Conservation (phyloP, 2,888 invertebrate genomes). For the Catocala fraxini region DNA sequence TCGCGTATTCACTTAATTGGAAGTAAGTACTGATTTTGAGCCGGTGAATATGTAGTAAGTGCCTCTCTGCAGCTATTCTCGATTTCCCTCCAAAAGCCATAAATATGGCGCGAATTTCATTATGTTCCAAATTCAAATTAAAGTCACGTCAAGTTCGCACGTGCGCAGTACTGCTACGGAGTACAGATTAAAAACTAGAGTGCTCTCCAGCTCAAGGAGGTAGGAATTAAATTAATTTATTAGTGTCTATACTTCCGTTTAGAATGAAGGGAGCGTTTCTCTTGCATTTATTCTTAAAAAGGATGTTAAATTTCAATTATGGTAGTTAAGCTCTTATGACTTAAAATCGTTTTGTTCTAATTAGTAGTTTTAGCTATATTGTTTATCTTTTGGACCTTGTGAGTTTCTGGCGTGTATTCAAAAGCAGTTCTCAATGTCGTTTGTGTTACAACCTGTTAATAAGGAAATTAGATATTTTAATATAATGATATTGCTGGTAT, state of each 20-base stretch:
- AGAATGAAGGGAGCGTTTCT: conserved; percentile 27
- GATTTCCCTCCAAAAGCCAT: conserved; percentile 78
- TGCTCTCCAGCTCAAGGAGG: conserved; percentile 57
- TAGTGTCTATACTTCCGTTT: conserved; percentile 44
- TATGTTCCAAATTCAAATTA: conserved; percentile 82
- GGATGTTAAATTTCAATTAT: conserved; percentile 16
- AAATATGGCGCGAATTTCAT: conserved; percentile 84
- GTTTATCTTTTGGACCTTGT: too few relatives aligned
- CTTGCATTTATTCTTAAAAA: conserved; percentile 10
- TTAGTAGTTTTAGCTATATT: not conserved
- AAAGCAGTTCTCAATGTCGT: too few relatives aligned
- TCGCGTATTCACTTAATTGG: conserved; percentile 5
- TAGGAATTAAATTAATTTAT: conserved; percentile 41
- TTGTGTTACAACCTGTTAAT: too few relatives aligned
- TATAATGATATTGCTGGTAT: too few relatives aligned
- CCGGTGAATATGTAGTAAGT: conserved; percentile 47
- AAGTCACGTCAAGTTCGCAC: conserved; percentile 81
- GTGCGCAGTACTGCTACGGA: conserved; percentile 72
- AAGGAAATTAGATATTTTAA: too few relatives aligned
- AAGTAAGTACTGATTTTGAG: conserved; percentile 30
- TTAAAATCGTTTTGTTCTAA: not conserved
- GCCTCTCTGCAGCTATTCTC: conserved; percentile 64
- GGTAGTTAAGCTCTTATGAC: not conserved
- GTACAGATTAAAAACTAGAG: conserved; percentile 63
- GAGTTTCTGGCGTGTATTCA: too few relatives aligned